phyloP scores from a whole-genome alignment of 2,797 vertebrate genomes.

The Tangara arthus region DNA sequence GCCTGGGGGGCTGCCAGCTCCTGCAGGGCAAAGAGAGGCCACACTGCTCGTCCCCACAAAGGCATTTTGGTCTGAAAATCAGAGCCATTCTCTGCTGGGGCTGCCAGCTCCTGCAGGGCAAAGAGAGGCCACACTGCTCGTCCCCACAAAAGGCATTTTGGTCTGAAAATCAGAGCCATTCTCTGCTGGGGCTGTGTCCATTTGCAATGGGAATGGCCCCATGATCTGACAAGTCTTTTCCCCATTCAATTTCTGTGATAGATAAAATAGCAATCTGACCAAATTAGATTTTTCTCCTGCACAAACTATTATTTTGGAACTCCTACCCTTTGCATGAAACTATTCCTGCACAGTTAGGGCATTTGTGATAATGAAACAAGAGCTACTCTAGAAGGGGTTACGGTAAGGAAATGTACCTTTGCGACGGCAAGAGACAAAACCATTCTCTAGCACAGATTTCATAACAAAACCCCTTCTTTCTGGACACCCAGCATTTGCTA shows the following conservation, averaged over 20 bases:
- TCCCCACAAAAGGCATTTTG: not conserved
- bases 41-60: not conserved
- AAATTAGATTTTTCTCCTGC: not conserved
- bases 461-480: not conserved
- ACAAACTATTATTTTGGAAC: not conserved
- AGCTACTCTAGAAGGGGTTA: not conserved
- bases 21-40: not conserved
- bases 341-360: not conserved
- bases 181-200: not conserved
- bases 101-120: not conserved
- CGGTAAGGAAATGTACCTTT: not conserved
- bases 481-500: not conserved
- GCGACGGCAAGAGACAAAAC: not conserved
- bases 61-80: not conserved
- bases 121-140: not conserved
- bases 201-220: not conserved
- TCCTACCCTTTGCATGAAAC: not conserved
- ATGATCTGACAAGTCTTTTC: not conserved
- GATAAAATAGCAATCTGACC: not conserved
- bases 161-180: not conserved
- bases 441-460: not conserved
- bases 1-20: accelerated
- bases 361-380: not conserved
- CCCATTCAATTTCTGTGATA: not conserved
- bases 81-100: too few species aligned